These are phyloP conservation scores for Ageneiosus marmoratus DNA, from an alignment of 2,113 vertebrate genomes.

Conservation along the genomic window DNA sequence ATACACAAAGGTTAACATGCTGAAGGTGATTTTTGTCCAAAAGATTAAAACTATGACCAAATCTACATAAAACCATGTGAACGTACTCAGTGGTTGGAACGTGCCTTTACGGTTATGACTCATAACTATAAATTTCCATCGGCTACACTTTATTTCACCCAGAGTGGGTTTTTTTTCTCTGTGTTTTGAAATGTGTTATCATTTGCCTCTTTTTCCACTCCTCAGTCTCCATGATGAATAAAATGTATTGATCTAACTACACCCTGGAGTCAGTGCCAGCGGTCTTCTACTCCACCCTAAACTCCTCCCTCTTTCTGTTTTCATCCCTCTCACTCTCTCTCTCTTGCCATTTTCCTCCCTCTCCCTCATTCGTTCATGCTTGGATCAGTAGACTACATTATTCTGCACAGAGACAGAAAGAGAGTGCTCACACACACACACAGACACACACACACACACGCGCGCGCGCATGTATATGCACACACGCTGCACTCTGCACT, in stretches of 20 bases:
- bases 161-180: not conserved
- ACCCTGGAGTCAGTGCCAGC: conserved; percentile 6
- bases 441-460: not conserved
- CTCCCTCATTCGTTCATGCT: conserved; percentile 29
- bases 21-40: not conserved
- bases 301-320: conserved; percentile 18
- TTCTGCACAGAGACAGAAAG: conserved; percentile 58
- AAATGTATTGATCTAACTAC: conserved; percentile 14
- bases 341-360: not conserved
- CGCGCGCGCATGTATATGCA: too few relatives aligned
- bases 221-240: not conserved
- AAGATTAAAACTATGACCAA: not conserved
- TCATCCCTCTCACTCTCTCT: conserved; percentile 22
- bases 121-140: not conserved
- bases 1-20: too few relatives aligned
- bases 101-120: not conserved
- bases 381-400: conserved; percentile 64
- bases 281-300: conserved; percentile 16
- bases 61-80: not conserved
- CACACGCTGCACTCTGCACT: not conserved
- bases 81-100: not conserved
- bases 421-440: not conserved
- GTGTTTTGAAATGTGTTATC: not conserved
- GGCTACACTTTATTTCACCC: not conserved
- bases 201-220: not conserved